Evolutionary conservation across 2,113 vertebrate genomes (phyloP).

Genomic region (Heloderma charlesbogerti): DNA sequence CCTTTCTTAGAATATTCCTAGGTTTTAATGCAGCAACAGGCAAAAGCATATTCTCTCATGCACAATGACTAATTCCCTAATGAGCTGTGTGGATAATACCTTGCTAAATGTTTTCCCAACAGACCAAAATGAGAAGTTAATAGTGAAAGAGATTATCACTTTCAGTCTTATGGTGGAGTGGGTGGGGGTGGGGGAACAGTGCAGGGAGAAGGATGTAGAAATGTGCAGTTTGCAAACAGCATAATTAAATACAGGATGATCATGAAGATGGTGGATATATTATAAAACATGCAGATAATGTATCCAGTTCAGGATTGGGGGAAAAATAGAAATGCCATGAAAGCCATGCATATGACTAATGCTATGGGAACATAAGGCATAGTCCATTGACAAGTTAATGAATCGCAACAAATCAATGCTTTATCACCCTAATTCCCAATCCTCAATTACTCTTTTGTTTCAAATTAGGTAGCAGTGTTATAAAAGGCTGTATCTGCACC

Average conservation of each 20-base stretch:
- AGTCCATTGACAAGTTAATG: constrained; percentile 31
- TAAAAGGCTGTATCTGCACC: not conserved
- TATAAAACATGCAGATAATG: constrained; percentile 45
- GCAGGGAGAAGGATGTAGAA: not conserved
- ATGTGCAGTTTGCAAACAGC: not conserved
- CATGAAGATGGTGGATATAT: constrained; percentile 10
- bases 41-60: constrained; percentile 23
- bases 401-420: constrained; percentile 17
- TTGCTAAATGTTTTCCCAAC: constrained; percentile 39
- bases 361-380: constrained; percentile 23
- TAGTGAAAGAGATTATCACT: constrained; percentile 45
- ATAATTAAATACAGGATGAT: constrained; percentile 37
- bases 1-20: not conserved
- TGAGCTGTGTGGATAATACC: constrained; percentile 24
- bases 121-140: constrained; percentile 43
- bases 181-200: constrained; percentile 56
- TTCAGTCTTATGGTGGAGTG: constrained; percentile 8
- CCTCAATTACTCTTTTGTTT: constrained; percentile 21
- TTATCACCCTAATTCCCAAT: constrained; percentile 11
- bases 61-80: constrained; percentile 44
- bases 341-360: not conserved
- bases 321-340: not conserved
- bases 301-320: constrained; percentile 25
- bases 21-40: not conserved
- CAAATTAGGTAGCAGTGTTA: constrained; percentile 19